Evolutionary conservation across 2,888 invertebrate genomes (phyloP), one percentile per base, ranked within the genome.

Genomic region (Abscondita cerata): DNA sequence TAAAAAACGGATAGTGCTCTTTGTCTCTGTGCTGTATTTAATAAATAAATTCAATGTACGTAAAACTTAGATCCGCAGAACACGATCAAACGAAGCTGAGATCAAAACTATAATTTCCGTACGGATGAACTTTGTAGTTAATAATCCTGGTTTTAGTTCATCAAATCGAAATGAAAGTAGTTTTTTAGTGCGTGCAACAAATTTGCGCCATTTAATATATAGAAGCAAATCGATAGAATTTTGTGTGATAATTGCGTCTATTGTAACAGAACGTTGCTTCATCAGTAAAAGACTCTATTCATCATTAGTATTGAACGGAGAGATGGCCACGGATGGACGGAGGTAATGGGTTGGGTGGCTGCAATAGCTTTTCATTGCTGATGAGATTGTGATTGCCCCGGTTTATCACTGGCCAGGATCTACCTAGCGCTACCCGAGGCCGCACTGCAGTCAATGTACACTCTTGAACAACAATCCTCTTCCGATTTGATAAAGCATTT

Each of bases 331-430:
- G 64, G 52, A 57, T 56, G 64, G 59, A 57, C 60, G 64, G 57
- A 54, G 64, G 60, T 60, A 60, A 60, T 64, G 73, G 75, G 76
- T 73, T 76, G 74, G 76, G 74, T 74, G 73, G 75, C 70, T 72
- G 73, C 73, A 75, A 72, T 75, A 72, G 76, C 76, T 76, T 44
- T 76, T 76, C 76, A 76, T 76, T 74, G 75, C 76, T 76, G 77
- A 78, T 77, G 77, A 76, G 76, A 76, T 76, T 75, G 77, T 76
- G 78, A 78, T 78, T 78, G 76, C 75, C 72, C 70, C 70, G 73
- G 75, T 77, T 75, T 77, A 78, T 78, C 78, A 76, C 73, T 72
- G 71, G 73, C 70, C 73, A 69, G 73, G 73, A 76, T 76, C 75
- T 72, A 72, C 68, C 68, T 70, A 67, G 65, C 60, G 55, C 59